Evolutionary conservation across 1,140 invertebrate species (phyloP).

Genomic region (Macrobrachium nipponense): DNA sequence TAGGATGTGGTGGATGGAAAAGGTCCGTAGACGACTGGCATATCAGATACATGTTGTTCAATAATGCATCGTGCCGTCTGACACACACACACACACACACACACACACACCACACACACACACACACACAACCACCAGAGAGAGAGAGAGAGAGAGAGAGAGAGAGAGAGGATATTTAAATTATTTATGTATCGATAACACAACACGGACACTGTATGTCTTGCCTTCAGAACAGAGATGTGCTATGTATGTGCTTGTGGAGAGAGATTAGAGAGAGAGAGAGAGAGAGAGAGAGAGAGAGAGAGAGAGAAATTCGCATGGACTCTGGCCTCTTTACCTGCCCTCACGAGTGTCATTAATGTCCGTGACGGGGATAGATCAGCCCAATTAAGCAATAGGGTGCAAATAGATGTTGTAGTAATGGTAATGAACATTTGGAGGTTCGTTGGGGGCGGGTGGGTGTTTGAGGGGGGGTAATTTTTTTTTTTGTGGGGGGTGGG

Average conservation of each 20-base stretch:
- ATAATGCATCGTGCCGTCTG: conserved; percentile 28
- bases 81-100: no score
- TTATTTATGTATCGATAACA: no score
- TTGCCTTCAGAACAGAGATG: no score
- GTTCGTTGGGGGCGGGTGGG: conserved; percentile 3
- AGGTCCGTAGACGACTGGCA: conserved; percentile 13
- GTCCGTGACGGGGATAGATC: conserved; percentile 39
- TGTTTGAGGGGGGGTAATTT: neutral
- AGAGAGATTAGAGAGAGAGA: no score
- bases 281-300: conserved; percentile 9
- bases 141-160: neutral
- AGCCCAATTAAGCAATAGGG: conserved; percentile 45
- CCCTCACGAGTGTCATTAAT: conserved; percentile 4
- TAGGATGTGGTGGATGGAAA: neutral
- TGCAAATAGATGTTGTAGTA: conserved; percentile 40
- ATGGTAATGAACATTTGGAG: conserved; percentile 49
- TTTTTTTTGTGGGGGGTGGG: no score
- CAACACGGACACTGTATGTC: no score
- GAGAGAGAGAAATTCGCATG: neutral
- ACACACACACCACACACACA: no score
- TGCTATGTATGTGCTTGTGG: no score
- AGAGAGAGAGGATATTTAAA: neutral
- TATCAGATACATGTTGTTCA: conserved; percentile 37
- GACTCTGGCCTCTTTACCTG: conserved; percentile 3
- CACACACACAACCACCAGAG: no score